A percentile compares a stretch with the other conserved stretches of the same genome.
phyloP scores from a whole-genome alignment of 92 coral and sea anemone genomes.

The Hydrozoanthus gracilis region DNA sequence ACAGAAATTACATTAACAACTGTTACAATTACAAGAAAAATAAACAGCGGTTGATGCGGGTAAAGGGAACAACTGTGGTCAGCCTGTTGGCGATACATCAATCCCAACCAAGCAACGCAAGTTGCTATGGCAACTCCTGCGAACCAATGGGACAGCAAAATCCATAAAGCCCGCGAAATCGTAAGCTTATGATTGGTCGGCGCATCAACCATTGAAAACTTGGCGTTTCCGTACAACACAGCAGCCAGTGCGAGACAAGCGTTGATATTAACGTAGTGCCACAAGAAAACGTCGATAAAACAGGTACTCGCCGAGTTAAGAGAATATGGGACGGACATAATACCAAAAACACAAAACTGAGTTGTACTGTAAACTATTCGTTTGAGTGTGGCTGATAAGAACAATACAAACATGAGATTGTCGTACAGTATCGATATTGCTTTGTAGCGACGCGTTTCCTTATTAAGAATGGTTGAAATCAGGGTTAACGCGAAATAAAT shows the following conservation, averaged over 20 bases:
- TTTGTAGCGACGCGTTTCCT: slow-evolving; percentile 39
- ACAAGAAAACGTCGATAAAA: neutral
- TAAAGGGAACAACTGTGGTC: neutral
- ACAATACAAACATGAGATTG: slow-evolving; percentile 12
- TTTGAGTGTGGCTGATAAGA: slow-evolving; percentile 9
- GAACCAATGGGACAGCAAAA: neutral
- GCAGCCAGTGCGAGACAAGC: slow-evolving; percentile 9
- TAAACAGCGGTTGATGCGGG: neutral
- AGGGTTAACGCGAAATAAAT: slow-evolving; percentile 37
- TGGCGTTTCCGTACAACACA: slow-evolving; percentile 5
- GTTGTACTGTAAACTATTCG: neutral
- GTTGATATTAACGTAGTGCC: slow-evolving; percentile 14
- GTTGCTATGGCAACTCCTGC: neutral
- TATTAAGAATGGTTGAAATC: slow-evolving; percentile 22
- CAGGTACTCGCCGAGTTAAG: neutral
- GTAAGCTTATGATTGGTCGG: neutral
- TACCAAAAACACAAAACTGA: neutral
- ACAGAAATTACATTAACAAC: slow-evolving; percentile 24
- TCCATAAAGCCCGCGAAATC: slow-evolving; percentile 12
- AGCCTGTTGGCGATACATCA: neutral
- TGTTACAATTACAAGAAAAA: neutral
- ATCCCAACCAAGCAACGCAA: slow-evolving; percentile 1
- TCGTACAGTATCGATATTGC: slow-evolving; percentile 35
- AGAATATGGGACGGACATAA: neutral
- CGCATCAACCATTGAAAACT: neutral